Evolutionary conservation across 2,888 invertebrate genomes (phyloP), one percentile per base, ranked within the genome.

Genomic region (Parapristionchus giblindavisi): DNA sequence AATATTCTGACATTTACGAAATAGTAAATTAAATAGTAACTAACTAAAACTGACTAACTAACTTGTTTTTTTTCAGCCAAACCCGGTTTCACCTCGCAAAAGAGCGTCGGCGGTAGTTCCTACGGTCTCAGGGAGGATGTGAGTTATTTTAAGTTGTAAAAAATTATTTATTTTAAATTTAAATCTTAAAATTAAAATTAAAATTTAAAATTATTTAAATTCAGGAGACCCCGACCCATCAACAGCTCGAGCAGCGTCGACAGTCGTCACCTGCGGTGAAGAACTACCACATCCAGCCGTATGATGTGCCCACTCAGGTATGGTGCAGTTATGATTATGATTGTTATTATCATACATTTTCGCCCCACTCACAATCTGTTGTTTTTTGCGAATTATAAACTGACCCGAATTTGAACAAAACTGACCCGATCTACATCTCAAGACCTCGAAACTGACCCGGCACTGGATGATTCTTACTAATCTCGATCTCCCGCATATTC

Each of bases 241-340:
- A n/a, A n/a, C n/a, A n/a, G n/a, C n/a, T n/a, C n/a, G 66, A 71
- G 27, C 70, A 70, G 21, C 75, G 66, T 34, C 61, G 58, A 11
- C 74, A 63, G 40, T 72, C 76, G 32, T 56, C 78, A 14, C 63
- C 76, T 24, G 71, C 76, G 0, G 70, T 75, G 66, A 51, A 74
- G 72, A 36, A 54, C 29, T 32, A 54, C 54, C 38, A 36, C 1
- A 8, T 68, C 2, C 34, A 60, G 32, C n/a, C 43, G 3, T 24
- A 8, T 21, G 61, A 24, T 0, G 21, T 32, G 29, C 32, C 43
- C 21, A 36, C 27, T 48, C 48, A 48, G 14, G 48, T 48, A 48
- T 48, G 48, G 11, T 36, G 17, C 63, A n/a, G n/a, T n/a, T n/a
- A n/a, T n/a, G n/a, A n/a, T n/a, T n/a, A n/a, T 24, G 32, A 63